Base-by-base conservation (phyloP, 2,888 invertebrate genomes). In the Drosophila nr. perissopoda region DNA sequence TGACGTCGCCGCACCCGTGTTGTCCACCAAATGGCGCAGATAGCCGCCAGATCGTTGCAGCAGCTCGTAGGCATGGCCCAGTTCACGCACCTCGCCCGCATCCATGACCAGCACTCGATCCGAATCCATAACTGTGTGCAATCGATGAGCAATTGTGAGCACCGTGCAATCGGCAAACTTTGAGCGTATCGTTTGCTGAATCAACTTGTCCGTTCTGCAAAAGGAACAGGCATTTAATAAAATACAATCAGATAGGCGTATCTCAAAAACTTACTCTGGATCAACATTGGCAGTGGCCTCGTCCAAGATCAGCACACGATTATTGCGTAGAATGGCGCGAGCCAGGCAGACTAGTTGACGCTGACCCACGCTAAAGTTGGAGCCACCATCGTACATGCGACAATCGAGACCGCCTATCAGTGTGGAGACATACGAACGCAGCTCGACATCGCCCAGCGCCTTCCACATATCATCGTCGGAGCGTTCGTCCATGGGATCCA, bases 211-310 rank as follows among this genome's bases (percentile, higher is more conserved):
- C n/a, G 98, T 98, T 90, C 96, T 96, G 61, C 7, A 90, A 62
- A 18, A n/a, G 25, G 6, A 25, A 4, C 11, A 21, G 21, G 0
- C 16, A 31, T 42, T 25, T 21, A 31, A 31, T 31, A 10, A 25
- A 16, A 16, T 42, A 6, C 13, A 46, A 18, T 21, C 54, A 34
- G 10, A 25, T 42, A 25, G 2, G 36, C 13, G 33, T 27, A 5
- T 7, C 18, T 7, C 8, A 61, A 21, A 93, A 21, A 93, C 95
- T 94, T 94, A 96, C 96, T 96, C 95, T 70, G 96, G 96, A 93
- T 98, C 98, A 3, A 98, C 97, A 92, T 98, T 98, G 4, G 98
- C 97, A 0, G 98, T 98, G 36, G 98, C 98, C 93, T 98, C 98
- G 88, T 98, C 98, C 74, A 98, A 94, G 29, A 98, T 96, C 2